A percentile compares a stretch with the other conserved stretches of the same genome.
These are phyloP conservation scores for Labia minor DNA, from an alignment of 2,888 invertebrate genomes.

Conservation along the genomic window DNA sequence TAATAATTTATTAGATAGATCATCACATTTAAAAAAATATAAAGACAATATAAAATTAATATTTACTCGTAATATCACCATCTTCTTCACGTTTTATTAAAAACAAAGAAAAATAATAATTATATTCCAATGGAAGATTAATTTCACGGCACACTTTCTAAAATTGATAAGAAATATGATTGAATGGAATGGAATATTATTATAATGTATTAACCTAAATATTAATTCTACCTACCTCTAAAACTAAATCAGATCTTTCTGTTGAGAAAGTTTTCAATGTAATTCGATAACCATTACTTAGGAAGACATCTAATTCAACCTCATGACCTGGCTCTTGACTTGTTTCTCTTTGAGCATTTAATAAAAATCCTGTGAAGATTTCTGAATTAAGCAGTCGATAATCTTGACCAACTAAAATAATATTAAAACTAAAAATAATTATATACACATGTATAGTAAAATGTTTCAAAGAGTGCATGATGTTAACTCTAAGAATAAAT, in stretches of 20 bases:
- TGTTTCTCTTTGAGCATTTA: slow-evolving; percentile 86
- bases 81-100: slow-evolving; percentile 66
- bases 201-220: no score
- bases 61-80: slow-evolving; percentile 52
- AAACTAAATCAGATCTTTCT: slow-evolving; percentile 70
- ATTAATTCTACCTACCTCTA: slow-evolving; percentile 43
- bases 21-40: not conserved
- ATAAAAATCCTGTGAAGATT: slow-evolving; percentile 72
- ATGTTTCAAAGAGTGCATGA: no score
- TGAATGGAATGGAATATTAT: slow-evolving; percentile 23
- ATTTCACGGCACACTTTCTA: slow-evolving; percentile 72
- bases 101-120: slow-evolving; percentile 83
- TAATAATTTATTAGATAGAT: slow-evolving; percentile 31
- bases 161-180: slow-evolving; percentile 29
- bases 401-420: slow-evolving; percentile 80
- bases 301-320: slow-evolving; percentile 66
- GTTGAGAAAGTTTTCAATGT: slow-evolving; percentile 67
- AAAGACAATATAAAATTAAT: not conserved
- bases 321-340: slow-evolving; percentile 51
- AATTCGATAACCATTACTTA: slow-evolving; percentile 80
- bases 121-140: slow-evolving; percentile 65
- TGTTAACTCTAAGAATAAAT: no score
- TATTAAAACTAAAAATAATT: no score
- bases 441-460: not conserved
- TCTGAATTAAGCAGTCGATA: slow-evolving; percentile 65